These are phyloP conservation scores for Cyphomyrus discorhynchus DNA, from an alignment of 2,113 vertebrate genomes.

Conservation along the genomic window DNA sequence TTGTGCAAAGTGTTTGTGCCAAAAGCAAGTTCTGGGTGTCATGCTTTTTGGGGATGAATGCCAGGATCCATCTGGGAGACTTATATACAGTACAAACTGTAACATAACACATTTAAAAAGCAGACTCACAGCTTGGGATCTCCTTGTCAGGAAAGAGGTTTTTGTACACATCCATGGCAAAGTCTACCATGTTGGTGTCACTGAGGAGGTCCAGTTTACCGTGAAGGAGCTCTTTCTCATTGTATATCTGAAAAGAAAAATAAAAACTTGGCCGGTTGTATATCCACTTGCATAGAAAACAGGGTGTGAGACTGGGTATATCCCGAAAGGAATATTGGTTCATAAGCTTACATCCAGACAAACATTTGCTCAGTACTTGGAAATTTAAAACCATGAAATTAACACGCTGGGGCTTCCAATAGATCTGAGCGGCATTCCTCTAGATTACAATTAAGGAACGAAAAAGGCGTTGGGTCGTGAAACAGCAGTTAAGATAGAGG, in stretches of 20 bases:
- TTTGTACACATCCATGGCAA: slow-evolving; percentile 96
- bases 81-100: not conserved
- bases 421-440: not conserved
- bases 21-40: not conserved
- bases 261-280: not conserved
- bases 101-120: not conserved
- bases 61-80: not conserved
- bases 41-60: not conserved
- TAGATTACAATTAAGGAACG: not conserved
- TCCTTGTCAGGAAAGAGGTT: slow-evolving; percentile 83
- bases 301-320: not conserved
- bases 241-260: slow-evolving; percentile 71
- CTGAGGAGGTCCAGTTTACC: slow-evolving; percentile 95
- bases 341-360: not conserved
- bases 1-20: not conserved
- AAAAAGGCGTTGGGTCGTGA: not conserved
- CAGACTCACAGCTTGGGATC: slow-evolving; percentile 80
- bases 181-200: slow-evolving; percentile 98
- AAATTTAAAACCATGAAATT: not conserved
- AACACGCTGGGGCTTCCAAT: not conserved
- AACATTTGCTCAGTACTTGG: not conserved
- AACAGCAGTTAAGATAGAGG: not conserved
- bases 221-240: slow-evolving; percentile 90
- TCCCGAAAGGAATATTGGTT: not conserved
- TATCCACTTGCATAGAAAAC: not conserved